These are phyloP conservation scores for Plecturocebus donacophilus DNA, from an alignment of 2,113 vertebrate genomes.

Conservation along the genomic window DNA sequence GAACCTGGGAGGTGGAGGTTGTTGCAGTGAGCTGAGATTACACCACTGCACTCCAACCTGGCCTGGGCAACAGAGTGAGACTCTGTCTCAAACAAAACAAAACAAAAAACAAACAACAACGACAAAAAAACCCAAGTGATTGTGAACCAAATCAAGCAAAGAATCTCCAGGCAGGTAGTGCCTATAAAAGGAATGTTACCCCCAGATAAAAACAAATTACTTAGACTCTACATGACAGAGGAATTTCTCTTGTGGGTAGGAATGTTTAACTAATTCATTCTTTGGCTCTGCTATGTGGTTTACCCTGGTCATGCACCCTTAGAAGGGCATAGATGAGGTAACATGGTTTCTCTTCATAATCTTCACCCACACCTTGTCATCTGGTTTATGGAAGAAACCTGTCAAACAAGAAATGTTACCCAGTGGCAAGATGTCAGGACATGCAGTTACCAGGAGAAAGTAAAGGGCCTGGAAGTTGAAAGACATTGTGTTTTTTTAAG, in stretches of 20 bases:
- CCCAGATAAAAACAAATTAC: not conserved
- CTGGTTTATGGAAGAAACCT: conserved; percentile 27
- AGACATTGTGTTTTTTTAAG: not conserved
- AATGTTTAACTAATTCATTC: conserved; percentile 55
- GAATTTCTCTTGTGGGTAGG: conserved; percentile 46
- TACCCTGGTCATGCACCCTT: not conserved
- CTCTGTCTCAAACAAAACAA: too few relatives aligned
- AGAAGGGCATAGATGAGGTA: not conserved
- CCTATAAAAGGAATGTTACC: not conserved
- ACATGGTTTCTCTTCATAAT: not conserved
- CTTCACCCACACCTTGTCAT: not conserved
- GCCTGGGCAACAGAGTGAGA: too few relatives aligned
- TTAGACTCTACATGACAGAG: not conserved
- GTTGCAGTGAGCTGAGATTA: too few relatives aligned
- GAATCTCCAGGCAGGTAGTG: not conserved
- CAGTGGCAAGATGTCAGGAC: not conserved
- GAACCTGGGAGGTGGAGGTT: too few relatives aligned
- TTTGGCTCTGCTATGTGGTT: conserved; percentile 28
- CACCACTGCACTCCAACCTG: too few relatives aligned
- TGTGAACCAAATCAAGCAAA: not conserved
- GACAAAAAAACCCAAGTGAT: too few relatives aligned
- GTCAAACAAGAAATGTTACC: conserved; percentile 60
- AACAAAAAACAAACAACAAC: too few relatives aligned
- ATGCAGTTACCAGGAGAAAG: not conserved
- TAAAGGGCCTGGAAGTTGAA: not conserved